Conservation (phyloP, 2,113 vertebrate genomes). For the Albula goreensis region DNA sequence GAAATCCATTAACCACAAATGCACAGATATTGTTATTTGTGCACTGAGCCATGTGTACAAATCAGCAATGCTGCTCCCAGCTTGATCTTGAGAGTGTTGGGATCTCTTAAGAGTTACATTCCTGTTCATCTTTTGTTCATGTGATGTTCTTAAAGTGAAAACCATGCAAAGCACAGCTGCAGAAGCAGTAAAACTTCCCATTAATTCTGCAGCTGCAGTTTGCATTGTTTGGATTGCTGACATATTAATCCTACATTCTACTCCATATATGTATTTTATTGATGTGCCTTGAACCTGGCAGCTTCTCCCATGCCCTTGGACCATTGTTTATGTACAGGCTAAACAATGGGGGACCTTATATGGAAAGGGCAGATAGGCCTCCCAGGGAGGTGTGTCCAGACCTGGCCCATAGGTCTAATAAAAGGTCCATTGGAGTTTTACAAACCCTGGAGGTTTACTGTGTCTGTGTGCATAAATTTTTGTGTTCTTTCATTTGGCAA, state of each 20-base stretch:
- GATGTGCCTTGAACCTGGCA: constrained; percentile 34
- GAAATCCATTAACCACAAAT: background rate
- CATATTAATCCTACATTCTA: constrained; percentile 44
- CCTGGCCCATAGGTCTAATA: background rate
- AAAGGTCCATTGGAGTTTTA: background rate
- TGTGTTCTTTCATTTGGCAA: background rate
- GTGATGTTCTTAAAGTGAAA: background rate
- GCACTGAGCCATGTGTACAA: background rate
- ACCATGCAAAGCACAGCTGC: background rate
- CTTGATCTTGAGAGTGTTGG: background rate
- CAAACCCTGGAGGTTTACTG: background rate
- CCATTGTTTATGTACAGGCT: constrained; percentile 36
- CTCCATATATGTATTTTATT: constrained; percentile 39
- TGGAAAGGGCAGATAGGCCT: constrained; percentile 18
- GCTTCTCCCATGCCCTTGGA: constrained; percentile 6
- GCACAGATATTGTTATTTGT: background rate
- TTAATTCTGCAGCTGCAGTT: constrained; percentile 37
- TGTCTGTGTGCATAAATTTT: background rate
- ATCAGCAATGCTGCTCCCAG: background rate
- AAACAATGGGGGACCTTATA: constrained; percentile 39
- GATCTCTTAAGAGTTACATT: background rate
- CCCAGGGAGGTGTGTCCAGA: background rate
- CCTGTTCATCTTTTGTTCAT: background rate
- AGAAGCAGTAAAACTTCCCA: constrained; percentile 17
- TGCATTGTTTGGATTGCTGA: constrained; percentile 35